Conservation (phyloP, 2,888 invertebrate genomes). For the Sericinus montela region DNA sequence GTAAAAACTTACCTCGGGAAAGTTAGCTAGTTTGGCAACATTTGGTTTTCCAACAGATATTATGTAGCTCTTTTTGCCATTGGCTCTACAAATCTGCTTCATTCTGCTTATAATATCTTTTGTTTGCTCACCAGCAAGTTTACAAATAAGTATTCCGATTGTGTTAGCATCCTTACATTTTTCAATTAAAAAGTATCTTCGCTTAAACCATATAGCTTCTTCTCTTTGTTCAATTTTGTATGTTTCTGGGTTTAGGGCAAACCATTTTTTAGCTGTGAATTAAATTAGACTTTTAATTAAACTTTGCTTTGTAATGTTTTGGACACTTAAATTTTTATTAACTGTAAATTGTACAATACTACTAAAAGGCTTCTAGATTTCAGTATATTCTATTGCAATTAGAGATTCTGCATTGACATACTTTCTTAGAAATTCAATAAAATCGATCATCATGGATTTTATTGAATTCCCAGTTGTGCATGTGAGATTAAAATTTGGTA, state of each 20-base stretch:
- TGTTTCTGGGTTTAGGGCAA: slow-evolving; percentile 71
- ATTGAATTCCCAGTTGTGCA: too few relatives aligned
- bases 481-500: too few relatives aligned
- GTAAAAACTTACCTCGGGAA: slow-evolving; percentile 83
- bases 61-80: slow-evolving; percentile 93
- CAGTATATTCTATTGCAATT: too few relatives aligned
- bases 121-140: slow-evolving; percentile 90
- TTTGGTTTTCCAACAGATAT: slow-evolving; percentile 97
- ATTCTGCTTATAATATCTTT: slow-evolving; percentile 86
- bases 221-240: slow-evolving; percentile 55
- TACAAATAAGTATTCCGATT: slow-evolving; percentile 94
- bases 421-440: too few relatives aligned
- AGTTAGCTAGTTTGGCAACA: slow-evolving; percentile 96
- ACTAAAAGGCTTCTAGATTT: too few relatives aligned
- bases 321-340: too few relatives aligned
- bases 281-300: not conserved
- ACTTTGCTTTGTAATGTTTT: too few relatives aligned
- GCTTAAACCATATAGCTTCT: slow-evolving; percentile 82
- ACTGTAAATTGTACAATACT: too few relatives aligned
- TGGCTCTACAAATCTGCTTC: slow-evolving; percentile 84
- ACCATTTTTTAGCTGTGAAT: slow-evolving; percentile 77
- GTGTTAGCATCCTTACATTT: slow-evolving; percentile 93
- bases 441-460: too few relatives aligned
- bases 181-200: slow-evolving; percentile 91
- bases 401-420: too few relatives aligned